Evolutionary conservation across 1,140 invertebrate species (phyloP).

Genomic region (Aphidius ervi): DNA sequence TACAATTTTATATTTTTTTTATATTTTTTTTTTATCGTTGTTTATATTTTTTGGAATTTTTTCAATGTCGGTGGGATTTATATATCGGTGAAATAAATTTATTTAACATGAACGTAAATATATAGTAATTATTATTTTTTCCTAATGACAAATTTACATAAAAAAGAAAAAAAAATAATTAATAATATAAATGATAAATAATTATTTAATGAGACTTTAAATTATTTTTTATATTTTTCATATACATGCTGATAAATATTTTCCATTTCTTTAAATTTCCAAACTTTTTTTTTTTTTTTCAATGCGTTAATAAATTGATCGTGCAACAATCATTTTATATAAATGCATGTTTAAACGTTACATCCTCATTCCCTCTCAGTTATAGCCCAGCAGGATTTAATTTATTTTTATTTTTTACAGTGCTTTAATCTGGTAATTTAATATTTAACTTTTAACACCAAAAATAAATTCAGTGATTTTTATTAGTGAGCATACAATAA

Average conservation of each 20-base stretch:
- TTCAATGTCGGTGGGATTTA: constrained; percentile 10
- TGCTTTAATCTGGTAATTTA: neutral
- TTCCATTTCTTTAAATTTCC: constrained; percentile 10
- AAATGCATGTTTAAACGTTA: neutral
- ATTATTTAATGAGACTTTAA: constrained; percentile 1
- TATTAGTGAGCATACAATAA: too few species aligned
- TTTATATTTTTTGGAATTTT: neutral
- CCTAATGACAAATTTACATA: too few species aligned
- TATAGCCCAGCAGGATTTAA: constrained; percentile 6
- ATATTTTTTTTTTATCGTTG: constrained; percentile 14
- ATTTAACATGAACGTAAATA: too few species aligned
- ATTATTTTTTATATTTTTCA: neutral
- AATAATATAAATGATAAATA: neutral
- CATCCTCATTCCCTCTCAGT: constrained; percentile 12
- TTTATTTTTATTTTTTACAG: neutral
- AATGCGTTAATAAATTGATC: constrained; percentile 3
- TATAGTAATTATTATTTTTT: neutral
- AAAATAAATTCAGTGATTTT: neutral
- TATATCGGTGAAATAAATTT: neutral
- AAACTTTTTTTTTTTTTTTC: neutral
- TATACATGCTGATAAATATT: constrained; percentile 17
- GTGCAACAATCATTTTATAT: constrained; percentile 9
- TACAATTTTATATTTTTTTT: constrained; percentile 7
- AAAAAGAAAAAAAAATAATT: neutral
- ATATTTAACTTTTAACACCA: too few species aligned